phyloP scores from a whole-genome alignment of 37 sponge, comb jelly and placozoan genomes.

The Hormiphora californensis region DNA sequence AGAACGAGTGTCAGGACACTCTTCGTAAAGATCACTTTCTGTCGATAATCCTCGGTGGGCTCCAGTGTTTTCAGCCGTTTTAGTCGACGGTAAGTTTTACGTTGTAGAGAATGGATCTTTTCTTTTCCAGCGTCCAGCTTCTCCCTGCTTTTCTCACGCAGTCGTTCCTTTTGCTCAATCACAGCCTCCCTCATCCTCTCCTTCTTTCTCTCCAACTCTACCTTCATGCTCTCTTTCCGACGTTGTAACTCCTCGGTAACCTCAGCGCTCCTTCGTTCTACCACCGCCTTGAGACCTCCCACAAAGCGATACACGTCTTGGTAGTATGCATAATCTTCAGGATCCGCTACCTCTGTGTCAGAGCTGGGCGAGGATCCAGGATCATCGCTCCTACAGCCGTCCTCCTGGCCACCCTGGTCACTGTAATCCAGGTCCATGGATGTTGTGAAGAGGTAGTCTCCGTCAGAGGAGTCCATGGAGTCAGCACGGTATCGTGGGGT shows the following conservation, averaged over 20 bases:
- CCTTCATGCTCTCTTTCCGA: slow-evolving; percentile 2
- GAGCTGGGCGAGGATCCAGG: background rate
- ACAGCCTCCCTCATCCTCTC: slow-evolving; percentile 18
- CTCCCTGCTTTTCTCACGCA: background rate
- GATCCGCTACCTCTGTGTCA: background rate
- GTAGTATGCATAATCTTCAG: slow-evolving; percentile 43
- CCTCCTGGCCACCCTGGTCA: too few species aligned
- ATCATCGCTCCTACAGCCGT: too few species aligned
- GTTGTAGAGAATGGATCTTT: background rate
- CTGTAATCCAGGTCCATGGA: background rate
- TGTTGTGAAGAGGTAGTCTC: background rate
- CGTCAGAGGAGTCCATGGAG: slow-evolving; percentile 45
- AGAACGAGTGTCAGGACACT: slow-evolving; percentile 8
- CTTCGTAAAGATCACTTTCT: slow-evolving; percentile 21
- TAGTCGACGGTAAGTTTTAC: slow-evolving; percentile 27
- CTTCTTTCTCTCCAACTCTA: slow-evolving; percentile 21
- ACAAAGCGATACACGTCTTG: slow-evolving; percentile 54
- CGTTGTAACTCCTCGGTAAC: background rate
- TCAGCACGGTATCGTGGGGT: too few species aligned
- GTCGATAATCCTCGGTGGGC: background rate
- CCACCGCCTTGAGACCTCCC: background rate
- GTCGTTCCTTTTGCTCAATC: background rate
- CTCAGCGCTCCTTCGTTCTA: background rate
- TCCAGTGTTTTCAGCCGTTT: slow-evolving; percentile 21
- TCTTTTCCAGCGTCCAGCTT: slow-evolving; percentile 1